Evolutionary conservation across 2,113 vertebrate species (phyloP).

Genomic region (Malaclemys terrapin): DNA sequence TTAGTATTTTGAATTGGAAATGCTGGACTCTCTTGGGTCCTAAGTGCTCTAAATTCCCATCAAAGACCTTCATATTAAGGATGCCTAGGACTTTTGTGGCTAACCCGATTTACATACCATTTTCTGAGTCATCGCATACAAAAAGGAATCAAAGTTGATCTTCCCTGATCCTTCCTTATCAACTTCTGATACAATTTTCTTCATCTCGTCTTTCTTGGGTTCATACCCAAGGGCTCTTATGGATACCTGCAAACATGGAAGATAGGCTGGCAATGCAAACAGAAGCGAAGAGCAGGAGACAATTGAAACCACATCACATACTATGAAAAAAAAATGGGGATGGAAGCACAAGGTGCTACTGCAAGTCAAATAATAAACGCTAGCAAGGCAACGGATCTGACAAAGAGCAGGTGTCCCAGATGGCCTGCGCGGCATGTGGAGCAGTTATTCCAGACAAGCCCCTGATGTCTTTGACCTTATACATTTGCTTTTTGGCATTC

Average conservation of each 20-base stretch:
- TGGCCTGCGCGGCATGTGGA: not conserved
- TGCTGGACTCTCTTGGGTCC: not conserved
- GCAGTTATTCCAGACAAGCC: not conserved
- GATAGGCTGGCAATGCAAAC: not conserved
- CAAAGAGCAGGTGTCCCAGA: not conserved
- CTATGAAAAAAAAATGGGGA: not conserved
- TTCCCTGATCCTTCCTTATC: slow-evolving; percentile 90
- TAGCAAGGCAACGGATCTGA: not conserved
- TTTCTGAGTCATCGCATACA: slow-evolving; percentile 91
- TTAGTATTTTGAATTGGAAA: not conserved
- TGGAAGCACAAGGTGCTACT: not conserved
- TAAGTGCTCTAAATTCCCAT: not conserved
- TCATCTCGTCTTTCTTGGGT: slow-evolving; percentile 92
- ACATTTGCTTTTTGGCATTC: not conserved
- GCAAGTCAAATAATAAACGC: not conserved
- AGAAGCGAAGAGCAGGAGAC: not conserved
- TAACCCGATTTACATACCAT: slow-evolving; percentile 79
- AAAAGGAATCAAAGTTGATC: slow-evolving; percentile 89
- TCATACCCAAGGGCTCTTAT: slow-evolving; percentile 93
- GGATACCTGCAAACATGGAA: slow-evolving; percentile 79
- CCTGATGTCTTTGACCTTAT: not conserved
- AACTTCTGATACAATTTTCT: slow-evolving; percentile 89
- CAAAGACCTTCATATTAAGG: not conserved
- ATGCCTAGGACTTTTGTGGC: not conserved
- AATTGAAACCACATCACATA: not conserved